phyloP scores from a whole-genome alignment of 2,888 invertebrate species.

The Rhopalosiphum nymphaeae region DNA sequence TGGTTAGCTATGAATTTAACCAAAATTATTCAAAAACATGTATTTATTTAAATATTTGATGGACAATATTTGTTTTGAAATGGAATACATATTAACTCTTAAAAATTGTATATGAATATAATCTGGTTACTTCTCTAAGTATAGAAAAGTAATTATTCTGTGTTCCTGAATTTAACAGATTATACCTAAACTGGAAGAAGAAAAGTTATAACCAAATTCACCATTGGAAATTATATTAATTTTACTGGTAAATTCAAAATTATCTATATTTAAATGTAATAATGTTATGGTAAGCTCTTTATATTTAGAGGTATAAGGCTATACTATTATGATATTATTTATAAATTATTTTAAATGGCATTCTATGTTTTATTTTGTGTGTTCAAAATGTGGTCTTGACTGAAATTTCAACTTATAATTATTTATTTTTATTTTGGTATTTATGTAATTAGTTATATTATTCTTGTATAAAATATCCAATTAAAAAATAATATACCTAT shows the following conservation, averaged over 20 bases:
- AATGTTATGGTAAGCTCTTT: constrained; percentile 12
- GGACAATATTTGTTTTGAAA: no score
- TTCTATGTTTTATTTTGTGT: constrained; percentile 4
- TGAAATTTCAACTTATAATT: background rate
- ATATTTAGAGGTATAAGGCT: background rate
- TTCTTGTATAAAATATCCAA: constrained; percentile 14
- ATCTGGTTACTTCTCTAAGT: constrained; percentile 19
- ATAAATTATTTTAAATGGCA: background rate
- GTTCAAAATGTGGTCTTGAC: background rate
- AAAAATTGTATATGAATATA: no score
- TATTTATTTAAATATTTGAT: no score
- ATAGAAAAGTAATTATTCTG: constrained; percentile 9
- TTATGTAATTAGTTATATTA: constrained; percentile 2
- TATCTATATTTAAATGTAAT: constrained; percentile 18
- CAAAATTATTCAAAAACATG: background rate
- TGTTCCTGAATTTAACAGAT: constrained; percentile 33
- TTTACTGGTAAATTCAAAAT: constrained; percentile 22
- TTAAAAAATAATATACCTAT: background rate
- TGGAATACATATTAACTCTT: no score
- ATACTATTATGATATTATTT: background rate
- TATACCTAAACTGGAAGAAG: background rate
- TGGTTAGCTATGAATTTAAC: background rate
- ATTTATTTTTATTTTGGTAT: constrained; percentile 9
- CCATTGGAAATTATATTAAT: background rate
- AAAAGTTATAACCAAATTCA: background rate